phyloP scores from a whole-genome alignment of 1,140 invertebrate genomes.

The Pteromalus puparum region DNA sequence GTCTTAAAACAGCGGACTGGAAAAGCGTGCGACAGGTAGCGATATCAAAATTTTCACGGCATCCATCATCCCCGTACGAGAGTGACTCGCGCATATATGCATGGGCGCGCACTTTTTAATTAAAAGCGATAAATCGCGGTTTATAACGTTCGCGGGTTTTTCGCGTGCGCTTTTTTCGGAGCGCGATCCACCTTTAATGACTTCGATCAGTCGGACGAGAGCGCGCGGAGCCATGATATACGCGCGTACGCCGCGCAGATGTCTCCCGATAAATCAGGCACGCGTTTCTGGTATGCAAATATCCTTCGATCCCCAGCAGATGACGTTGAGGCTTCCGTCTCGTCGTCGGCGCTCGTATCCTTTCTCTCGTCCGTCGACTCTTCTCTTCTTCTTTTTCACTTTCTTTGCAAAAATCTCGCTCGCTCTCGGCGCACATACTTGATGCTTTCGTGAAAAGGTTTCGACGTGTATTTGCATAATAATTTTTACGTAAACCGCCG shows the following conservation, averaged over 20 bases:
- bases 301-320: slow-evolving; percentile 4
- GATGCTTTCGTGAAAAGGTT: slow-evolving; percentile 14
- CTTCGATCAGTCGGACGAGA: slow-evolving; percentile 7
- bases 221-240: slow-evolving; percentile 3
- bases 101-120: slow-evolving; percentile 34
- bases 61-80: neutral
- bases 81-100: neutral
- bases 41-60: neutral
- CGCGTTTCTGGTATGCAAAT: slow-evolving; percentile 59
- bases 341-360: neutral
- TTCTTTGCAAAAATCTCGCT: slow-evolving; percentile 25
- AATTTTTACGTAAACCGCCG: neutral
- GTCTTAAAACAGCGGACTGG: no score
- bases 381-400: neutral
- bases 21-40: no score
- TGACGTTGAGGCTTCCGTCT: slow-evolving; percentile 14
- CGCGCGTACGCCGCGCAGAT: slow-evolving; percentile 26
- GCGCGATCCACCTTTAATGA: slow-evolving; percentile 12
- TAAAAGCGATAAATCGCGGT: slow-evolving; percentile 44
- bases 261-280: slow-evolving; percentile 44
- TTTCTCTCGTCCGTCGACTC: neutral
- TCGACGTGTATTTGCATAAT: neutral
- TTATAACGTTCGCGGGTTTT: slow-evolving; percentile 4
- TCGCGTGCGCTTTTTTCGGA: neutral
- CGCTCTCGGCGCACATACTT: neutral